These are phyloP conservation scores for Himalopsyche tibetana DNA, from an alignment of 2,888 invertebrate species.

Conservation along the genomic window DNA sequence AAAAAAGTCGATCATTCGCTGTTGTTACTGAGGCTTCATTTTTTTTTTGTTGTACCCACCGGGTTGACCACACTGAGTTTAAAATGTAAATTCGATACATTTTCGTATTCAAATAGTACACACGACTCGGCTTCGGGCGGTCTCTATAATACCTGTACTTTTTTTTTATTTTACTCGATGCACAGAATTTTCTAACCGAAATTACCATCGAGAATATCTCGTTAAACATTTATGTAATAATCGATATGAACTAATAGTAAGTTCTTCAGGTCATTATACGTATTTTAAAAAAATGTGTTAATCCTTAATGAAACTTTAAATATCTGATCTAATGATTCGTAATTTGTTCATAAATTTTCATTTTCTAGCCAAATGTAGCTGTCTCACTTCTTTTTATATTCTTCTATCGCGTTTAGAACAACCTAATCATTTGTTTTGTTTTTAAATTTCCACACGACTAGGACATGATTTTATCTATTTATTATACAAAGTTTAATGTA, in stretches of 20 bases:
- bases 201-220: constrained; percentile 11
- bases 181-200: constrained; percentile 38
- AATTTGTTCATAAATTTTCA: too few relatives aligned
- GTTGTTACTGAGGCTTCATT: constrained; percentile 8
- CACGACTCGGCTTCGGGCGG: constrained; percentile 52
- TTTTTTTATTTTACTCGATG: constrained; percentile 17
- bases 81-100: constrained; percentile 55
- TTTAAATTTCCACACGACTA: too few relatives aligned
- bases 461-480: too few relatives aligned
- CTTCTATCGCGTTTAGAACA: too few relatives aligned
- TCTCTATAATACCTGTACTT: neutral
- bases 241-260: neutral
- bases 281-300: too few relatives aligned
- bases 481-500: too few relatives aligned
- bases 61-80: constrained; percentile 52
- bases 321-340: too few relatives aligned
- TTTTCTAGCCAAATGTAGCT: too few relatives aligned
- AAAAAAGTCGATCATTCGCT: constrained; percentile 44
- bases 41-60: constrained; percentile 43
- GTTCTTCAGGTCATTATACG: too few relatives aligned
- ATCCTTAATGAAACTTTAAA: too few relatives aligned
- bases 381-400: too few relatives aligned
- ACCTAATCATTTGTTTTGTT: too few relatives aligned
- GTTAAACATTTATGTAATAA: neutral
- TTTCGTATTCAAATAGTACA: constrained; percentile 59